Percentiles rank a stretch among this genome's conserved stretches.
Conservation (phyloP, 2,797 vertebrate species). For the Danio jaintianensis region DNA sequence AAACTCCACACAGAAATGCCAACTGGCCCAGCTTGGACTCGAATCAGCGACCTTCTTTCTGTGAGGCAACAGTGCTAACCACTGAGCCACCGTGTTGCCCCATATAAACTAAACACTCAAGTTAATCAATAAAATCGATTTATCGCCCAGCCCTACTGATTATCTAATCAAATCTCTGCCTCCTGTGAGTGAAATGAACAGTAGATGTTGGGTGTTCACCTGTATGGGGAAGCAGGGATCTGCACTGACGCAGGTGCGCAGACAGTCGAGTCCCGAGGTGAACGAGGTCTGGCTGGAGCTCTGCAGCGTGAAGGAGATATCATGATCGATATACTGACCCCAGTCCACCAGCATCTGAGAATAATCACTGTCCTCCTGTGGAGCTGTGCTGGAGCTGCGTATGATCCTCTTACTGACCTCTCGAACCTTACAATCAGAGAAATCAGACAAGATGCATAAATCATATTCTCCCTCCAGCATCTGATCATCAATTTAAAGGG, state of each 20-base stretch:
- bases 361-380: slow-evolving; percentile 80
- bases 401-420: slow-evolving; percentile 87
- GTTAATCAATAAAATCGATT: too few relatives aligned
- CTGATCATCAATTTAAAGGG: background rate
- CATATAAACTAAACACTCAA: too few relatives aligned
- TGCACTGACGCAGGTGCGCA: slow-evolving; percentile 78
- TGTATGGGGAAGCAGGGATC: slow-evolving; percentile 89
- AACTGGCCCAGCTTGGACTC: too few relatives aligned
- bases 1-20: too few relatives aligned
- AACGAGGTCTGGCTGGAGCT: slow-evolving; percentile 69
- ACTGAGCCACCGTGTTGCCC: too few relatives aligned
- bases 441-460: slow-evolving; percentile 16
- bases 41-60: too few relatives aligned
- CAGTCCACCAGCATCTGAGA: slow-evolving; percentile 89
- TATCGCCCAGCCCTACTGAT: too few relatives aligned
- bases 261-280: slow-evolving; percentile 73
- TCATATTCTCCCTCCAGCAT: background rate
- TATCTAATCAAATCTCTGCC: too few relatives aligned
- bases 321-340: slow-evolving; percentile 94
- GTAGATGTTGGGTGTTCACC: slow-evolving; percentile 75
- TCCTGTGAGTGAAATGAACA: too few relatives aligned
- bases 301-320: slow-evolving; percentile 91
- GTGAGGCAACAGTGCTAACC: too few relatives aligned
- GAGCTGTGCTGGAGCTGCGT: slow-evolving; percentile 71
- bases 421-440: slow-evolving; percentile 79